Evolutionary conservation across 2,888 invertebrate species (phyloP), one percentile per base, ranked within the genome.

Genomic region (Aspidapion aeneum): DNA sequence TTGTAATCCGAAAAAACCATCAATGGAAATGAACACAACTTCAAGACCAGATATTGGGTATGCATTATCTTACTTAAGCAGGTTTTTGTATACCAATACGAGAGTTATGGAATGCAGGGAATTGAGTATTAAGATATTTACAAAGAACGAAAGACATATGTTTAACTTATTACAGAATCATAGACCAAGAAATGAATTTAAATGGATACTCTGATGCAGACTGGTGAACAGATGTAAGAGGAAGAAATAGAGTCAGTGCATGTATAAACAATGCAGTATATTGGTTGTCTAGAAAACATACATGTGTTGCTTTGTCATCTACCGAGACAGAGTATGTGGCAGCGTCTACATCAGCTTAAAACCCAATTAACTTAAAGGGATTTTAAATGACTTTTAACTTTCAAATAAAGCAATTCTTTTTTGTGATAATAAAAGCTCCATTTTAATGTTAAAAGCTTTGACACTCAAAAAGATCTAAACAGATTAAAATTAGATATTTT

Each of bases 21-120:
- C 66, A 1, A 64, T 64, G 64, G 63, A 64, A 58, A 60, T n/a
- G n/a, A n/a, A n/a, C n/a, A n/a, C n/a, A n/a, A n/a, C n/a, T n/a
- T n/a, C n/a, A n/a, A n/a, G n/a, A n/a, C n/a, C n/a, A n/a, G n/a
- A 70, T 60, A 66, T 69, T 9, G 60, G 66, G 48, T 70, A 60
- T 58, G 21, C 67, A 54, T 64, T 66, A 12, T 68, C 68, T 18
- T 68, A 68, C 67, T 52, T 68, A 54, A 66, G 65, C 55, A 63
- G 65, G 58, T 64, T 59, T 60, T 60, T 70, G 58, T 64, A 69
- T 55, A 61, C 67, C 65, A 35, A 69, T 67, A 19, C 20, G 17
- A 17, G 58, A 65, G 22, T 54, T 50, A 18, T 69, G 68, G 66
- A 63, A 65, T 18, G 65, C 63, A 57, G 66, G 65, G 3, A 69